These are phyloP conservation scores for Cepaea hortensis DNA, from an alignment of 2,888 invertebrate genomes.

Conservation along the genomic window DNA sequence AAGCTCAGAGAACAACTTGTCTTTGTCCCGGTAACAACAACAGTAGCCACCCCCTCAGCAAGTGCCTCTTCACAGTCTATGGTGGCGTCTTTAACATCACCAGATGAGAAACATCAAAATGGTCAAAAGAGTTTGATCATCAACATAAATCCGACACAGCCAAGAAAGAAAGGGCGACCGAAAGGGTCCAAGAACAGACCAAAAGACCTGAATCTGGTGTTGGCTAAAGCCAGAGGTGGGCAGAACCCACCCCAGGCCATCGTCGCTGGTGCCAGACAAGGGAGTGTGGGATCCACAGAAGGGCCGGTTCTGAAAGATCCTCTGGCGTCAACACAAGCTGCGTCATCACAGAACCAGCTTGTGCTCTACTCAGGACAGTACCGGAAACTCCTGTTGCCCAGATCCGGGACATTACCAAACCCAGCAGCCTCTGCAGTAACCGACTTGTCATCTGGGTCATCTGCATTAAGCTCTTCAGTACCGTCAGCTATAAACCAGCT, in stretches of 20 bases:
- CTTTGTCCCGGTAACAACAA: conserved; percentile 21
- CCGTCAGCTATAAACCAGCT: conserved; percentile 32
- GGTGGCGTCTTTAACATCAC: neutral
- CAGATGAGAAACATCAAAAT: neutral
- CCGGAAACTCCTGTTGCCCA: conserved; percentile 39
- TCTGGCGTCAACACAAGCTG: neutral
- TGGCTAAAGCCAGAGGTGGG: conserved; percentile 51
- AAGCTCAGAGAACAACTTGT: conserved; percentile 44
- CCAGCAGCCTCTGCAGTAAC: conserved; percentile 15
- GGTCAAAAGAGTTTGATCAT: conserved; percentile 40
- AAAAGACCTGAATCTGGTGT: conserved; percentile 54
- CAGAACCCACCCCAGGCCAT: conserved; percentile 17
- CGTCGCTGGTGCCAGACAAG: conserved; percentile 19
- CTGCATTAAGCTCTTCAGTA: conserved; percentile 25
- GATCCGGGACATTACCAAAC: conserved; percentile 4
- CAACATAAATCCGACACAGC: conserved; percentile 50
- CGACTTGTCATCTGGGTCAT: conserved; percentile 6
- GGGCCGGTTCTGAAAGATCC: conserved; percentile 20
- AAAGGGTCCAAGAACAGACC: conserved; percentile 69
- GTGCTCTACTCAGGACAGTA: conserved; percentile 25
- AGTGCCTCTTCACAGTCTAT: neutral
- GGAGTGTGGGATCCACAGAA: conserved; percentile 3
- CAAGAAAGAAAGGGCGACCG: conserved; percentile 68
- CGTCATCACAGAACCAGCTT: conserved; percentile 16
- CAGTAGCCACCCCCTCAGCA: neutral